Evolutionary conservation across 2,888 invertebrate genomes (phyloP).

Genomic region (Eudemis profundana): DNA sequence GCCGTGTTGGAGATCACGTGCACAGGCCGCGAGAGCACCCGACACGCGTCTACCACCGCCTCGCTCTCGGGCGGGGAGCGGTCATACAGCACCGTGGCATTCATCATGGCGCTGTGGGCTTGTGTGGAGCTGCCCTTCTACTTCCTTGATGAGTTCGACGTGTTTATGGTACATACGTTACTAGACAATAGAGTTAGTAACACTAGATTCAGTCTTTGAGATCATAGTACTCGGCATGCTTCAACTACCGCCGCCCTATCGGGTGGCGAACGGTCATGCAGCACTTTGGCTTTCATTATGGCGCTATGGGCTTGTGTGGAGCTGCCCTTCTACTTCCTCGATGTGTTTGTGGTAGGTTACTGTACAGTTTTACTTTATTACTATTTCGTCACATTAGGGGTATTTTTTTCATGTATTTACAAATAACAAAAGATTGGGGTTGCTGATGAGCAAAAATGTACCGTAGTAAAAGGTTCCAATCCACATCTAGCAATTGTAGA

Average conservation of each 20-base stretch:
- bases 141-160: slow-evolving; percentile 98
- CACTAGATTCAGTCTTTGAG: too few species aligned
- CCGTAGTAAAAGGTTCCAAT: too few species aligned
- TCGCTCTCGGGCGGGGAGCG: slow-evolving; percentile 98
- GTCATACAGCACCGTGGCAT: slow-evolving; percentile 97
- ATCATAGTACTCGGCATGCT: too few species aligned
- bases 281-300: neutral
- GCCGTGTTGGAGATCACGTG: slow-evolving; percentile 66
- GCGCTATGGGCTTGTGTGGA: neutral
- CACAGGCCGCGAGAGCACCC: slow-evolving; percentile 64
- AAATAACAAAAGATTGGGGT: too few species aligned
- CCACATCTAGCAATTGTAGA: too few species aligned
- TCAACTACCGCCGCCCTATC: too few species aligned
- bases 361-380: too few species aligned
- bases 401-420: too few species aligned
- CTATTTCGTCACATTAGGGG: too few species aligned
- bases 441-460: too few species aligned
- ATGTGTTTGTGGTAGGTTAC: neutral
- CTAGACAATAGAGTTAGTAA: too few species aligned
- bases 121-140: slow-evolving; percentile 96
- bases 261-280: neutral
- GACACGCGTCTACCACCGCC: slow-evolving; percentile 70
- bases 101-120: slow-evolving; percentile 97
- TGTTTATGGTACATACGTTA: slow-evolving; percentile 94
- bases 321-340: neutral